These are phyloP conservation scores for Hetaerina americana DNA, from an alignment of 1,140 invertebrate genomes.

Conservation along the genomic window DNA sequence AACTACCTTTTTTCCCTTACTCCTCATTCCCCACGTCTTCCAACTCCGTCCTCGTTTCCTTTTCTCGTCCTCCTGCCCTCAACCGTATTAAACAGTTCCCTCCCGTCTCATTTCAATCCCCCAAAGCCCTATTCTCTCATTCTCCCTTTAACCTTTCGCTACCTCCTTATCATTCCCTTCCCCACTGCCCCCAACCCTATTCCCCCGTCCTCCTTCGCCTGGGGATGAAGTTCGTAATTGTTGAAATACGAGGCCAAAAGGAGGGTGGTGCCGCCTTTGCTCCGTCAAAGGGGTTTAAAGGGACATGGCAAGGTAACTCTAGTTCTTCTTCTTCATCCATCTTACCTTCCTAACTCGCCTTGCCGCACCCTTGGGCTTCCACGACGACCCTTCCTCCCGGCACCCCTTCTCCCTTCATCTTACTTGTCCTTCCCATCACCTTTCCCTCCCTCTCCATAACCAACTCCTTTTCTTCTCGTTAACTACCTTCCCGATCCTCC, in stretches of 20 bases:
- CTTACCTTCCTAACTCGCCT: not conserved
- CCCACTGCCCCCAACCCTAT: constrained; percentile 12
- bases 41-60: not conserved
- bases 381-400: not conserved
- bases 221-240: constrained; percentile 9
- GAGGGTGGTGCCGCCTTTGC: not conserved
- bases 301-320: too few species aligned
- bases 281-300: not conserved
- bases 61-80: too few species aligned
- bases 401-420: not conserved
- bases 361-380: not conserved
- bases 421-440: not conserved
- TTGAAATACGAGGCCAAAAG: not conserved
- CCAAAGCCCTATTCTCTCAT: too few species aligned
- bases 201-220: constrained; percentile 9
- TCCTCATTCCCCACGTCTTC: not conserved
- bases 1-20: constrained; percentile 9
- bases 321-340: not conserved
- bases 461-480: too few species aligned
- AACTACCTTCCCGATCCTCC: too few species aligned
- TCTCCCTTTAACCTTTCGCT: too few species aligned
- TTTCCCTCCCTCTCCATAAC: too few species aligned
- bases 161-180: constrained; percentile 15
- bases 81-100: not conserved
- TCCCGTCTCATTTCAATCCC: too few species aligned